phyloP scores from a whole-genome alignment of 2,113 vertebrate genomes.

The Macquaria ambigua region DNA sequence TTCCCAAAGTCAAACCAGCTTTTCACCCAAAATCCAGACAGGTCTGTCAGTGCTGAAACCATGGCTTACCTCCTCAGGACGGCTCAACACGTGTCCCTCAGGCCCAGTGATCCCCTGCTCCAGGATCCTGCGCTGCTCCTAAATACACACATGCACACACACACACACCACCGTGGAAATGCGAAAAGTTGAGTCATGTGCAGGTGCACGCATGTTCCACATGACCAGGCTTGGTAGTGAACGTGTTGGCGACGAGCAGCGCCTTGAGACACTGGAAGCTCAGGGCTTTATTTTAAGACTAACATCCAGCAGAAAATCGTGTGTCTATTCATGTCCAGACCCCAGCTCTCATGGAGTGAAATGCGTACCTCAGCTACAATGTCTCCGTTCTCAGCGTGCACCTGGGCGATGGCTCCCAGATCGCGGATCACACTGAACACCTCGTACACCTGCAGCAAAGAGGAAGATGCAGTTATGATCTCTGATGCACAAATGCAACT shows the following conservation, averaged over 20 bases:
- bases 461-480: not conserved
- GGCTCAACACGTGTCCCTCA: conserved; percentile 95
- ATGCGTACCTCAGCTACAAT: conserved; percentile 93
- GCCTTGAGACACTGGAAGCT: not conserved
- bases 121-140: conserved; percentile 96
- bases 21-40: not conserved
- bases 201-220: conserved; percentile 25
- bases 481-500: not conserved
- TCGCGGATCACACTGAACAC: conserved; percentile 96
- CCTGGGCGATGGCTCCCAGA: conserved; percentile 95
- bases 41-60: not conserved
- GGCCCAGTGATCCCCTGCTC: conserved; percentile 98
- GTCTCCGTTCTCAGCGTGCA: conserved; percentile 97
- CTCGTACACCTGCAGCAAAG: conserved; percentile 92
- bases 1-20: conserved; percentile 12
- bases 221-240: conserved; percentile 14
- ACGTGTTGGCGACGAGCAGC: not conserved
- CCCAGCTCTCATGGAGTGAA: not conserved
- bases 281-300: not conserved
- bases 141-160: conserved; percentile 42
- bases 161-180: not conserved
- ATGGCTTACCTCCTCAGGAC: conserved; percentile 92
- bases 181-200: conserved; percentile 31
- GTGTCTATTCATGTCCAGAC: not conserved
- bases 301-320: not conserved